These are phyloP conservation scores for Megalopta genalis DNA, from an alignment of 1,140 invertebrate species.

Conservation along the genomic window DNA sequence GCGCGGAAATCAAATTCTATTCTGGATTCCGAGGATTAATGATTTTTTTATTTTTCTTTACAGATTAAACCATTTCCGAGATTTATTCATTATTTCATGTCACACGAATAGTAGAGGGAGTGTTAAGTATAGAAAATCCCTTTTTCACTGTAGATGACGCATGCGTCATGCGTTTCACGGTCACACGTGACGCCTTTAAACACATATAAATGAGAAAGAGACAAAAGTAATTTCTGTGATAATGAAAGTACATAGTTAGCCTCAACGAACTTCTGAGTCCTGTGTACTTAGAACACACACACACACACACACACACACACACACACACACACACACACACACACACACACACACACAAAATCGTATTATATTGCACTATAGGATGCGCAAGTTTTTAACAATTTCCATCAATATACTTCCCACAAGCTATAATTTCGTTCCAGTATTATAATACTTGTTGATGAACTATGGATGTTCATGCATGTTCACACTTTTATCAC, in stretches of 20 bases:
- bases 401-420: neutral
- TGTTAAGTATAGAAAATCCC: slow-evolving; percentile 38
- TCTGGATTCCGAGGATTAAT: neutral
- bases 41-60: slow-evolving; percentile 36
- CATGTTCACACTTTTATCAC: too few species aligned
- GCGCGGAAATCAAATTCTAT: neutral
- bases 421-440: neutral
- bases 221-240: slow-evolving; percentile 30
- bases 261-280: neutral
- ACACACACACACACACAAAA: neutral
- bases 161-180: neutral
- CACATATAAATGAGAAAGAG: slow-evolving; percentile 46
- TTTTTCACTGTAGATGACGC: slow-evolving; percentile 32
- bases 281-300: neutral
- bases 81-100: slow-evolving; percentile 38
- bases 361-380: neutral
- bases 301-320: too few species aligned
- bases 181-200: neutral
- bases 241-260: slow-evolving; percentile 3
- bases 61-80: slow-evolving; percentile 38
- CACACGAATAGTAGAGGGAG: slow-evolving; percentile 26
- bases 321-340: too few species aligned
- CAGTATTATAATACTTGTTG: neutral
- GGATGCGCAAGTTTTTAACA: neutral
- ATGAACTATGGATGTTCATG: too few species aligned